Evolutionary conservation across 2,888 invertebrate genomes (phyloP).

Genomic region (Hydroisotoma schaefferi): DNA sequence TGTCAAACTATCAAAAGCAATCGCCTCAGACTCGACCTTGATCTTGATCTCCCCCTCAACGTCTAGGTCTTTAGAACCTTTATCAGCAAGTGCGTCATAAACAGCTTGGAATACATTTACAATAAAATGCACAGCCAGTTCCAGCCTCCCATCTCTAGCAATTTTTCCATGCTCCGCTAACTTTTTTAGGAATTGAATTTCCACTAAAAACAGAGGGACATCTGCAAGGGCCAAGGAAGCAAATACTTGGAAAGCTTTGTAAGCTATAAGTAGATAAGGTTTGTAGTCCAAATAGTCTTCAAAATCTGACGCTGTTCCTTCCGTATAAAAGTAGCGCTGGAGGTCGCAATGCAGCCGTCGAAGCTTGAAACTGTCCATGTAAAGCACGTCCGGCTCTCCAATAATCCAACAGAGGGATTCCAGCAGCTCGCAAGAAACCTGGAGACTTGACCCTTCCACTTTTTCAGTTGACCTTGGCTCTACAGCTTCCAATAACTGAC

Average conservation of each 20-base stretch:
- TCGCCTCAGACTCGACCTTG: constrained; percentile 1
- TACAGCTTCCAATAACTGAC: too few relatives aligned
- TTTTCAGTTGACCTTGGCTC: too few relatives aligned
- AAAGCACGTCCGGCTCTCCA: constrained; percentile 17
- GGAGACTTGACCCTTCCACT: background rate
- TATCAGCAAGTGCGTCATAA: background rate
- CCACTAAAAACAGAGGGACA: constrained; percentile 1
- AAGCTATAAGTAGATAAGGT: constrained; percentile 25
- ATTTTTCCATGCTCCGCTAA: constrained; percentile 13
- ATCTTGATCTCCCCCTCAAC: background rate
- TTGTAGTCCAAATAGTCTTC: constrained; percentile 23
- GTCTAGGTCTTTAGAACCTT: background rate
- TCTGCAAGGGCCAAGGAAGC: constrained; percentile 19
- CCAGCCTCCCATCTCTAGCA: background rate
- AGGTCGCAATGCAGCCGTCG: background rate
- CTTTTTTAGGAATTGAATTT: constrained; percentile 13
- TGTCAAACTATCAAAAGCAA: constrained; percentile 10
- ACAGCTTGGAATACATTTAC: background rate
- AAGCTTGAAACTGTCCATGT: background rate
- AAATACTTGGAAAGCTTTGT: constrained; percentile 29
- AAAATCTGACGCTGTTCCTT: constrained; percentile 14
- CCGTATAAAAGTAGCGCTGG: constrained; percentile 2
- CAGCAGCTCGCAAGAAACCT: constrained; percentile 2
- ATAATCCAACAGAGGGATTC: constrained; percentile 16
- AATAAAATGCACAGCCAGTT: too few relatives aligned